A percentile compares a stretch with the other conserved stretches of the same genome.
Conservation (phyloP, 2,113 vertebrate species). For the Nerophis lumbriciformis region DNA sequence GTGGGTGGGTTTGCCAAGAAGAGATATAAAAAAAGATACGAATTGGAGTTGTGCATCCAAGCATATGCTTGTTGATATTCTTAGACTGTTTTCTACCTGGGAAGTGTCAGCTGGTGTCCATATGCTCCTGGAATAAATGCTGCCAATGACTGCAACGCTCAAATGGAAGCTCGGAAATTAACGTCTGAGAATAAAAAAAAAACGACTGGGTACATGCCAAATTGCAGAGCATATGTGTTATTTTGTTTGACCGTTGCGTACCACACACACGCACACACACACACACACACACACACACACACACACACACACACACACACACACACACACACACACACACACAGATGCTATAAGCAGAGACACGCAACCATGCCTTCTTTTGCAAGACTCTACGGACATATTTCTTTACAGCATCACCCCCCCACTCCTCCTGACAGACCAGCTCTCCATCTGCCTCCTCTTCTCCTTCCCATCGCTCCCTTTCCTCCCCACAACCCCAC, state of each 20-base stretch:
- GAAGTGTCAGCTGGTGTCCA: constrained; percentile 29
- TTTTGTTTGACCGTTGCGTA: constrained; percentile 5
- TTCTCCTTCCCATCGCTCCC: constrained; percentile 9
- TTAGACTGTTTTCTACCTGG: constrained; percentile 44
- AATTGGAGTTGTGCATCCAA: constrained; percentile 30
- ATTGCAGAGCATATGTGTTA: constrained; percentile 12
- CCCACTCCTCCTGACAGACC: constrained; percentile 44
- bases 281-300: background rate
- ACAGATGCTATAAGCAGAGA: constrained; percentile 6
- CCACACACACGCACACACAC: constrained; percentile 25
- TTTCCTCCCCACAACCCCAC: background rate
- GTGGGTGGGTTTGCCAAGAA: constrained; percentile 30
- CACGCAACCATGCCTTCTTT: constrained; percentile 8
- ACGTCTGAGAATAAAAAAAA: background rate
- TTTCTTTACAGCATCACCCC: constrained; percentile 38
- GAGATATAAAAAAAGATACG: constrained; percentile 38
- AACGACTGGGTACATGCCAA: constrained; percentile 20
- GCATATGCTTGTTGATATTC: constrained; percentile 60
- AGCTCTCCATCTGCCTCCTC: constrained; percentile 56
- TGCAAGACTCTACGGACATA: constrained; percentile 6
- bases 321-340: constrained; percentile 8
- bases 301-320: constrained; percentile 10
- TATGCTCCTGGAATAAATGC: constrained; percentile 17
- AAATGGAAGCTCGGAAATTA: constrained; percentile 36
- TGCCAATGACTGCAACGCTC: constrained; percentile 14